Percentiles rank a stretch among this genome's conserved stretches.
These are phyloP conservation scores for Folsomia manolachei DNA, from an alignment of 2,888 invertebrate genomes.

Conservation along the genomic window DNA sequence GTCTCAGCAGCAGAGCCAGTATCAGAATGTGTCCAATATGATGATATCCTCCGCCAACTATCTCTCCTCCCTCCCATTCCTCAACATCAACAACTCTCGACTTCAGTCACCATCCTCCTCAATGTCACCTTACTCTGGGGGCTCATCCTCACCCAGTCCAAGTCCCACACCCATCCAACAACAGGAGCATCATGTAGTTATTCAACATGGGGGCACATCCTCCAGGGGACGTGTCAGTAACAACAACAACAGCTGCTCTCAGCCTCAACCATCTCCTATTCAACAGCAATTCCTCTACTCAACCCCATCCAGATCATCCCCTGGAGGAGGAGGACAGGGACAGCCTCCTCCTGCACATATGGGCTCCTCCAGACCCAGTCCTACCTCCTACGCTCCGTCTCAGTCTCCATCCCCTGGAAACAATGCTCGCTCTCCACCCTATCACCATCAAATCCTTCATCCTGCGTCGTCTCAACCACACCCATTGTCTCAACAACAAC, in stretches of 20 bases:
- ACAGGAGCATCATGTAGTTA: too few species aligned
- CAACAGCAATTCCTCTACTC: too few species aligned
- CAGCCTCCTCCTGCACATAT: neutral
- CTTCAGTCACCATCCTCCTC: neutral
- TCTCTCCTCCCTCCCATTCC: neutral
- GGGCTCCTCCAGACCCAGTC: neutral
- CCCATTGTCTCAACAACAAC: neutral
- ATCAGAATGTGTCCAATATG: neutral
- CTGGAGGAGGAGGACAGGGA: too few species aligned
- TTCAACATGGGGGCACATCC: neutral
- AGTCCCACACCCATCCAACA: too few species aligned
- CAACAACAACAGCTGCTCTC: neutral
- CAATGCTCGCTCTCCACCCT: neutral
- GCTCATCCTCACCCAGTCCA: neutral
- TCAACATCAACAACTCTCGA: neutral
- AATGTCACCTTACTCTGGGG: constrained; percentile 5
- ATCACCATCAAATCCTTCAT: neutral
- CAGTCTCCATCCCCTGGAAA: neutral
- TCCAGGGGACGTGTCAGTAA: neutral
- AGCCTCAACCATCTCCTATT: too few species aligned
- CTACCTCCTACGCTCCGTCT: neutral
- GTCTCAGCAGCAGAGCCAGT: neutral
- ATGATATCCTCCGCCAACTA: neutral
- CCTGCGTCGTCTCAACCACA: neutral
- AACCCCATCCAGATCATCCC: too few species aligned